phyloP scores from a whole-genome alignment of 2,113 vertebrate genomes.

The Silurus glanis region DNA sequence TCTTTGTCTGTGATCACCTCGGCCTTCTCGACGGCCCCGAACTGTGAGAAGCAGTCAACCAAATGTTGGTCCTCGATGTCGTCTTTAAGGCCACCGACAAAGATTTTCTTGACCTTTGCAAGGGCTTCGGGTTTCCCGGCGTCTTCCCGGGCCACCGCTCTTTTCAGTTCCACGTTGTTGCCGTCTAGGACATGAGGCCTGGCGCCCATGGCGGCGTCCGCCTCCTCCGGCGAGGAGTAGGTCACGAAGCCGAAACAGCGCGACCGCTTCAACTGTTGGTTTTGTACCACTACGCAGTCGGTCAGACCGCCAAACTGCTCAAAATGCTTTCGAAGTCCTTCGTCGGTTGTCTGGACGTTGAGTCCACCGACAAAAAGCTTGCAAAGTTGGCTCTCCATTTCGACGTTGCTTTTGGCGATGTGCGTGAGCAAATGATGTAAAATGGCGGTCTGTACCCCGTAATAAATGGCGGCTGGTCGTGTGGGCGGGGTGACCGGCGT shows the following conservation, averaged over 20 bases:
- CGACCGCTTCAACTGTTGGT: slow-evolving; percentile 84
- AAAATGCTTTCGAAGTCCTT: slow-evolving; percentile 83
- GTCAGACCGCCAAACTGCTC: slow-evolving; percentile 83
- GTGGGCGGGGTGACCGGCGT: background rate
- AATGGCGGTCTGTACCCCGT: slow-evolving; percentile 43
- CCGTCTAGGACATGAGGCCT: slow-evolving; percentile 85
- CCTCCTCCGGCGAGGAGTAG: slow-evolving; percentile 83
- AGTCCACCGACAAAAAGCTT: slow-evolving; percentile 87
- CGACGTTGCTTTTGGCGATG: background rate
- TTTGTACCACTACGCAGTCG: slow-evolving; percentile 87
- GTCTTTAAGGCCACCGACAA: slow-evolving; percentile 84
- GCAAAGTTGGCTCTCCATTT: slow-evolving; percentile 84
- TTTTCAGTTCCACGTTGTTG: slow-evolving; percentile 85
- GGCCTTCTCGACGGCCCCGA: slow-evolving; percentile 82
- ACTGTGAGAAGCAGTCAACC: slow-evolving; percentile 83
- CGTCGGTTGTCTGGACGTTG: slow-evolving; percentile 87
- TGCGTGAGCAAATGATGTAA: slow-evolving; percentile 4
- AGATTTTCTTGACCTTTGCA: slow-evolving; percentile 87
- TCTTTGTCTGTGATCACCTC: slow-evolving; percentile 86
- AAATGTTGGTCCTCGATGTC: slow-evolving; percentile 83
- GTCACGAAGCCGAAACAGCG: slow-evolving; percentile 88
- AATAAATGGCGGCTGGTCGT: slow-evolving; percentile 50
- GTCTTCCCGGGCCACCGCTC: slow-evolving; percentile 86
- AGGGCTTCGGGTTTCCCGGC: slow-evolving; percentile 83
- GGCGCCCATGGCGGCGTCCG: slow-evolving; percentile 80